Evolutionary conservation across 1,140 invertebrate genomes (phyloP).

Genomic region (Trichoplusia ni): DNA sequence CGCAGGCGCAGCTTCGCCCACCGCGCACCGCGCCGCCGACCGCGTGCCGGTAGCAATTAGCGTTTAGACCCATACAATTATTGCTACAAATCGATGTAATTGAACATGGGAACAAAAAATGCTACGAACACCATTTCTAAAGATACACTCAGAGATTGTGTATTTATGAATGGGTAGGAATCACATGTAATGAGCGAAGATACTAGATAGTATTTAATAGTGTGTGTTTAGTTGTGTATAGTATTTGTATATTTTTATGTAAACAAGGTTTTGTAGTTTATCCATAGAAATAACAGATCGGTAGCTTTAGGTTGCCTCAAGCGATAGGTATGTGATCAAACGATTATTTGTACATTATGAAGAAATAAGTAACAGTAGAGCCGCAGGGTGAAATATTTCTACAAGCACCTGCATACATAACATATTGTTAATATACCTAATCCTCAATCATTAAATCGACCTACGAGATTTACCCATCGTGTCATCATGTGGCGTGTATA

Average conservation of each 20-base stretch:
- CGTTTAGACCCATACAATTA: constrained; percentile 32
- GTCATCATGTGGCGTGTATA: constrained; percentile 67
- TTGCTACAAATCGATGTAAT: constrained; percentile 31
- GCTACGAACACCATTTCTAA: not conserved
- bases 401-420: too few relatives aligned
- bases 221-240: not conserved
- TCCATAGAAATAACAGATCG: too few relatives aligned
- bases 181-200: not conserved
- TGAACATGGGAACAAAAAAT: constrained; percentile 21
- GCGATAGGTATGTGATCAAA: too few relatives aligned
- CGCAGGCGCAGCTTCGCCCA: constrained; percentile 40
- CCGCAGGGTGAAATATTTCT: too few relatives aligned
- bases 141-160: not conserved
- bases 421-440: too few relatives aligned
- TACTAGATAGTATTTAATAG: not conserved
- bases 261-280: too few relatives aligned
- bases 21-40: constrained; percentile 1
- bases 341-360: too few relatives aligned
- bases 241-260: too few relatives aligned
- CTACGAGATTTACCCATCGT: too few relatives aligned
- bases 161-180: constrained; percentile 3
- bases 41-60: constrained; percentile 52
- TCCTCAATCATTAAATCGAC: too few relatives aligned
- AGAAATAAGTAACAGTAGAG: too few relatives aligned
- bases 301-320: too few relatives aligned